phyloP scores from a whole-genome alignment of 2,797 vertebrate genomes.

The Tauraco hartlaubi region DNA sequence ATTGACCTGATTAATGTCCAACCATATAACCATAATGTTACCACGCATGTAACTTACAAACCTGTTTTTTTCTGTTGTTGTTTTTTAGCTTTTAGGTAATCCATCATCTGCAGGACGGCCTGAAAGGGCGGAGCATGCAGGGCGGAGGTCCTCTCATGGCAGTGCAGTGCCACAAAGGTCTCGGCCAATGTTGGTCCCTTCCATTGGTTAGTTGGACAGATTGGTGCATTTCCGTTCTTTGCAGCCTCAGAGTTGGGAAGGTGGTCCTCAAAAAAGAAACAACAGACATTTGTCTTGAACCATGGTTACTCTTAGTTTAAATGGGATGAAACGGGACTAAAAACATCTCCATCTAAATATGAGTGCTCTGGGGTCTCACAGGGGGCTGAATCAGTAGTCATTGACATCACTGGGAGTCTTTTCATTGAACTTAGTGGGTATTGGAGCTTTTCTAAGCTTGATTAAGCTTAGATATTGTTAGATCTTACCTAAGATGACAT shows the following conservation, averaged over 20 bases:
- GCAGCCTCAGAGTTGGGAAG: background rate
- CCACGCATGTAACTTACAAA: background rate
- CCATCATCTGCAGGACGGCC: constrained; percentile 85
- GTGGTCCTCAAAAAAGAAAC: background rate
- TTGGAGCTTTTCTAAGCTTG: background rate
- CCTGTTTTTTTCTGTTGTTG: constrained; percentile 49
- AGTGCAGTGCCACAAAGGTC: constrained; percentile 85
- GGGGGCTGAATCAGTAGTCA: background rate
- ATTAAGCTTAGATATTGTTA: background rate
- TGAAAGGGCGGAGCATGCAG: constrained; percentile 86
- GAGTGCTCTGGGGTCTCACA: background rate
- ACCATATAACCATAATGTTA: background rate
- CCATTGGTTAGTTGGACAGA: constrained; percentile 92
- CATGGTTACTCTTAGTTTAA: background rate
- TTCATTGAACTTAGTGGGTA: background rate
- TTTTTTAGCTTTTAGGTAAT: constrained; percentile 93
- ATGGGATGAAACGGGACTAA: background rate
- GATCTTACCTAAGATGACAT: background rate
- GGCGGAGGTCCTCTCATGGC: constrained; percentile 86
- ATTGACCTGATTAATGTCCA: constrained; percentile 33
- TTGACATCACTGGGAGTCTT: background rate
- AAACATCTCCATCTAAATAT: background rate
- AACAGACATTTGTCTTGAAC: background rate
- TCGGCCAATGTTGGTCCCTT: constrained; percentile 87
- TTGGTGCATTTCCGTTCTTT: background rate